Percentiles rank a stretch among this genome's conserved stretches.
phyloP scores from a whole-genome alignment of 1,140 invertebrate species.

The Cherax quadricarinatus region DNA sequence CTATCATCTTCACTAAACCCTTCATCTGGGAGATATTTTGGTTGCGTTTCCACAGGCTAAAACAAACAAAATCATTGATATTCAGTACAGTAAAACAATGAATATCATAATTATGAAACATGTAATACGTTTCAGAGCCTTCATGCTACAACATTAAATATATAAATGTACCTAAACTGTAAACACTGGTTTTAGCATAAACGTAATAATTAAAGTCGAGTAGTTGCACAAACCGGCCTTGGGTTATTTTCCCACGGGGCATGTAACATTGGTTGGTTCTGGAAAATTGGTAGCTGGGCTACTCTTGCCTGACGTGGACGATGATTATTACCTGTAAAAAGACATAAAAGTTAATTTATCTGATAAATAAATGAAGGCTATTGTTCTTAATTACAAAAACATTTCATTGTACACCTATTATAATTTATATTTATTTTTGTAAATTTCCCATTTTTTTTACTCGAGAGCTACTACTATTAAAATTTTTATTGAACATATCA shows the following conservation, averaged over 20 bases:
- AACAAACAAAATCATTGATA: neutral
- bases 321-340: slow-evolving; percentile 47
- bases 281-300: slow-evolving; percentile 13
- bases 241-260: slow-evolving; percentile 22
- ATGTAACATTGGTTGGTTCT: slow-evolving; percentile 27
- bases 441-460: too few relatives aligned
- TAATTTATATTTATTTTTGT: too few relatives aligned
- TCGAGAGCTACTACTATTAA: too few relatives aligned
- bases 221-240: neutral
- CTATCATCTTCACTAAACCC: slow-evolving; percentile 19
- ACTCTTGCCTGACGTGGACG: slow-evolving; percentile 31
- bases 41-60: neutral
- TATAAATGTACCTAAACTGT: too few relatives aligned
- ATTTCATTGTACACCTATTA: too few relatives aligned
- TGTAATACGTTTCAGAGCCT: too few relatives aligned
- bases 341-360: neutral
- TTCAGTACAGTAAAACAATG: too few relatives aligned
- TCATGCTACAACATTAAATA: too few relatives aligned
- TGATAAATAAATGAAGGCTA: too few relatives aligned
- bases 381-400: too few relatives aligned
- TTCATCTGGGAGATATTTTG: neutral
- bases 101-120: too few relatives aligned
- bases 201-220: neutral
- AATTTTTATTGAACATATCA: too few relatives aligned
- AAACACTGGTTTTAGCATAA: neutral